Evolutionary conservation across 2,888 invertebrate species (phyloP).

Genomic region (Lathronympha strigana): DNA sequence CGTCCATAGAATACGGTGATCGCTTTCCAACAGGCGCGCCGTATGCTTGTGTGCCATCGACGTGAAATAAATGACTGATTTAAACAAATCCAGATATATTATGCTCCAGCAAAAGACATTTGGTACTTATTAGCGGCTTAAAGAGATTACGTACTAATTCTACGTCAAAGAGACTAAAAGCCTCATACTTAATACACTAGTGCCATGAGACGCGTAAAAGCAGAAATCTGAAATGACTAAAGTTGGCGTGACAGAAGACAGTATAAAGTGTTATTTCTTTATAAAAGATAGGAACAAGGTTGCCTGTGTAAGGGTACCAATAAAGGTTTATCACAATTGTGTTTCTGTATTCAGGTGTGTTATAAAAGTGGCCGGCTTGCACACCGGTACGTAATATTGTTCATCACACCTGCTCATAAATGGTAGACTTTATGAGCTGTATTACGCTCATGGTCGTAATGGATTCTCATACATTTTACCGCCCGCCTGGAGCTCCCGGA

Average conservation of each 20-base stretch:
- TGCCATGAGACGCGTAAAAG: neutral
- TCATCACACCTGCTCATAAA: neutral
- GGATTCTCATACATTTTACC: too few species aligned
- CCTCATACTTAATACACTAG: neutral
- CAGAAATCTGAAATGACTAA: neutral
- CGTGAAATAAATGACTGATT: too few species aligned
- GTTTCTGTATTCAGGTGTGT: conserved; percentile 64
- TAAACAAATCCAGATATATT: too few species aligned
- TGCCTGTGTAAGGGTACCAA: conserved; percentile 58
- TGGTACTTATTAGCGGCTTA: neutral
- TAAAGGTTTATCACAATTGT: conserved; percentile 73
- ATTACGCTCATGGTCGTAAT: too few species aligned
- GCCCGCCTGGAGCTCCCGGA: too few species aligned
- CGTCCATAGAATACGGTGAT: too few species aligned
- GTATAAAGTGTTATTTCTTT: conserved; percentile 54
- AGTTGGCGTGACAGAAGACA: conserved; percentile 19
- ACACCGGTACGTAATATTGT: conserved; percentile 51
- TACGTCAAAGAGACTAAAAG: conserved; percentile 1
- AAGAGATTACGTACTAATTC: neutral
- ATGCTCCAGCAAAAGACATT: neutral
- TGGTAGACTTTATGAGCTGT: neutral
- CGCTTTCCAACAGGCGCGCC: too few species aligned
- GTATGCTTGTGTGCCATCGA: too few species aligned
- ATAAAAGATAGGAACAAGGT: conserved; percentile 55
- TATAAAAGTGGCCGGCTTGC: conserved; percentile 50